phyloP scores from a whole-genome alignment of 2,888 invertebrate species.

The Scaptomyza cyrtandrae region DNA sequence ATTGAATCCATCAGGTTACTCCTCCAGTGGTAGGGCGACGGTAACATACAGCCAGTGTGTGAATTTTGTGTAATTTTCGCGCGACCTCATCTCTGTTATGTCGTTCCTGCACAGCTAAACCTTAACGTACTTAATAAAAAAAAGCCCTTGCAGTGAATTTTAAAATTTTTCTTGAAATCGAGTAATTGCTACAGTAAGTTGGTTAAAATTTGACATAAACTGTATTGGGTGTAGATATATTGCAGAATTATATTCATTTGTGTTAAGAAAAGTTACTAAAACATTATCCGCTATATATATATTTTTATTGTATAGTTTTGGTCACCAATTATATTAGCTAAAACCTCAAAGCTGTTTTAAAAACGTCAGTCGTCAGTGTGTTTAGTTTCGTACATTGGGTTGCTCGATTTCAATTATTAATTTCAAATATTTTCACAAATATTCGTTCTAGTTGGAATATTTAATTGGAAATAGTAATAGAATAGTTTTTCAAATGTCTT shows the following conservation, averaged over 20 bases:
- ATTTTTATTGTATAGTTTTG: too few relatives aligned
- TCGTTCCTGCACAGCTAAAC: background rate
- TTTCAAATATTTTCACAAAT: background rate
- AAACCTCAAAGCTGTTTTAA: too few relatives aligned
- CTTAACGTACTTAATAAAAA: background rate
- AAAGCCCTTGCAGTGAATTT: background rate
- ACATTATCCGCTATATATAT: too few relatives aligned
- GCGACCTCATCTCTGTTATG: conserved; percentile 3
- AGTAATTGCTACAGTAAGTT: background rate
- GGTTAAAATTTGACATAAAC: background rate
- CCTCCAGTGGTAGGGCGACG: conserved; percentile 57
- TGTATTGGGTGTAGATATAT: background rate
- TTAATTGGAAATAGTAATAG: background rate
- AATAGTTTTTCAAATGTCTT: too few relatives aligned
- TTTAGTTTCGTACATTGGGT: too few relatives aligned
- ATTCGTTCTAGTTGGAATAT: background rate
- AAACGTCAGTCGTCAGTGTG: too few relatives aligned
- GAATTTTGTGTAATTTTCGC: conserved; percentile 26
- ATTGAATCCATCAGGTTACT: conserved; percentile 55
- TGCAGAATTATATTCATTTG: background rate
- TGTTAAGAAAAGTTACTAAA: background rate
- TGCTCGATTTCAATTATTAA: too few relatives aligned
- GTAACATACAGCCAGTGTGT: conserved; percentile 32
- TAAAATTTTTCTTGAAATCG: background rate
- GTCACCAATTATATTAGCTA: too few relatives aligned